Conservation (phyloP, 1,140 invertebrate species). For the Sycophila sp. region DNA sequence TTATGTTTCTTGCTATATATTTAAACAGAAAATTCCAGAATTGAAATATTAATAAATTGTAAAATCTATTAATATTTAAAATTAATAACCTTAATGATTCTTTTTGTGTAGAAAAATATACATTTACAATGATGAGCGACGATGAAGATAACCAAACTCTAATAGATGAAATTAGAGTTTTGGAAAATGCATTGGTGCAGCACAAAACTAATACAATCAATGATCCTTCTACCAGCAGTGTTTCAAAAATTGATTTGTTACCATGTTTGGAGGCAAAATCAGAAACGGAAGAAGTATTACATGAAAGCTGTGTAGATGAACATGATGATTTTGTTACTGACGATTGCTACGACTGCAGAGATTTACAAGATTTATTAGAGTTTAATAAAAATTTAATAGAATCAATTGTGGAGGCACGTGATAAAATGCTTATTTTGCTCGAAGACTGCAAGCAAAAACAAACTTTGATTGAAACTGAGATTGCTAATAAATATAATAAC, state of each 20-base stretch:
- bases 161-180: slow-evolving; percentile 52
- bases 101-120: no score
- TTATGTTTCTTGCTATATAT: no score
- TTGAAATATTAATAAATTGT: no score
- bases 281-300: not conserved
- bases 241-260: not conserved
- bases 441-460: slow-evolving; percentile 48
- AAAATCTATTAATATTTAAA: no score
- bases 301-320: not conserved
- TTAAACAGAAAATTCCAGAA: no score
- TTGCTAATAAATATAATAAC: not conserved
- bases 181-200: slow-evolving; percentile 47
- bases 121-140: slow-evolving; percentile 53
- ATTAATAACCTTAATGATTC: no score
- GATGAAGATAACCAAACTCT: slow-evolving; percentile 50
- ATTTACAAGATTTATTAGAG: slow-evolving; percentile 37
- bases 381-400: slow-evolving; percentile 49
- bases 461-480: slow-evolving; percentile 34
- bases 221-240: not conserved
- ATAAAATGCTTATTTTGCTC: slow-evolving; percentile 43
- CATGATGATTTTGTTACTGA: not conserved
- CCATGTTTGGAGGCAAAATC: not conserved
- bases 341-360: slow-evolving; percentile 14
- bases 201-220: not conserved
- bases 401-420: slow-evolving; percentile 38